These are phyloP conservation scores for Calephelis nemesis DNA, from an alignment of 1,140 invertebrate species.

Conservation along the genomic window DNA sequence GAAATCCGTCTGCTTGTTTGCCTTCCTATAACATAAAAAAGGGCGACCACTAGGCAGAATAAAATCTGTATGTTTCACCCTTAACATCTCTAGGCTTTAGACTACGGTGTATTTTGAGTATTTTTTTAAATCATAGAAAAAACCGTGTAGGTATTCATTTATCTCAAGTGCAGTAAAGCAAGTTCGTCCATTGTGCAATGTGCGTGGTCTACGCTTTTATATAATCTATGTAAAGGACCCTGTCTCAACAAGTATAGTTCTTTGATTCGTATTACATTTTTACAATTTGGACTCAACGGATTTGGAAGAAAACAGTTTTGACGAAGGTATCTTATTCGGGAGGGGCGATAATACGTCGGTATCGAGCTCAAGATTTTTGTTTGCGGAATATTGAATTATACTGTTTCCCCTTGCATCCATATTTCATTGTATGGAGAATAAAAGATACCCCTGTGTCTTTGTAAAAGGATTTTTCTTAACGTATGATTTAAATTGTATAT, in stretches of 20 bases:
- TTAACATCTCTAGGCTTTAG: too few species aligned
- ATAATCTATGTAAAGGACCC: too few species aligned
- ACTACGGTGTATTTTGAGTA: too few species aligned
- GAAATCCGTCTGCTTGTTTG: too few species aligned
- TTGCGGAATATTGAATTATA: slow-evolving; percentile 32
- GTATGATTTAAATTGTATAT: slow-evolving; percentile 7
- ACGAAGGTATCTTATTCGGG: slow-evolving; percentile 48
- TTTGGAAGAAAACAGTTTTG: slow-evolving; percentile 62
- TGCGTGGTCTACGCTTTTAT: too few species aligned
- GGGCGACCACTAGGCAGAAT: too few species aligned
- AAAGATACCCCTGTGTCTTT: slow-evolving; percentile 5
- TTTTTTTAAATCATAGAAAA: too few species aligned
- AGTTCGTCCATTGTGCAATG: too few species aligned
- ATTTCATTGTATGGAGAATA: slow-evolving; percentile 16
- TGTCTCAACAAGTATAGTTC: slow-evolving; percentile 26
- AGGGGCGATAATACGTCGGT: slow-evolving; percentile 37
- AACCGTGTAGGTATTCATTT: too few species aligned
- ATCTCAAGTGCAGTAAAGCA: too few species aligned
- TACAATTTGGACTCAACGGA: slow-evolving; percentile 53
- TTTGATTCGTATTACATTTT: slow-evolving; percentile 60
- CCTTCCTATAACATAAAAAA: too few species aligned
- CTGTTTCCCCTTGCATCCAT: slow-evolving; percentile 20
- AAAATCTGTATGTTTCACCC: too few species aligned
- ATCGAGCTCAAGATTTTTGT: slow-evolving; percentile 38
- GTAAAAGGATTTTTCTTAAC: slow-evolving; percentile 4